Base-by-base conservation (phyloP, 2,888 invertebrate genomes). In the Orchesellides sinensis region DNA sequence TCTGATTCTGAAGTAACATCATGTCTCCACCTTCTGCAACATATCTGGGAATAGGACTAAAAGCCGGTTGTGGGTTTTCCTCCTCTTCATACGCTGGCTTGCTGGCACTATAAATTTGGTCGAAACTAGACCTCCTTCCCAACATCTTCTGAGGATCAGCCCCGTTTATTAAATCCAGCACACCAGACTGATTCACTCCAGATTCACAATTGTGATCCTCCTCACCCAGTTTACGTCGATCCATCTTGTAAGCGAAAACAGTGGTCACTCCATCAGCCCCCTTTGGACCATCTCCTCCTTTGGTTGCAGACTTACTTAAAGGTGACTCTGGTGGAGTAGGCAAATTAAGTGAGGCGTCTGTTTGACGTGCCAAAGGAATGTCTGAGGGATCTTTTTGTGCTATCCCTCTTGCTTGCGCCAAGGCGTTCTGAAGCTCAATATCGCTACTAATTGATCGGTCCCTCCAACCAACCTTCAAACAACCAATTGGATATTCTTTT, bases 171-270 rank as follows among this genome's bases (percentile, higher is more conserved):
- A n/a, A n/a, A n/a, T n/a, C n/a, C n/a, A n/a, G n/a, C n/a, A n/a
- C n/a, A n/a, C n/a, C n/a, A n/a, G n/a, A n/a, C n/a, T n/a, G n/a
- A n/a, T n/a, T n/a, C n/a, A n/a, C n/a, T n/a, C n/a, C n/a, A n/a
- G n/a, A n/a, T n/a, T n/a, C n/a, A n/a, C n/a, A n/a, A n/a, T n/a
- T 40, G 14, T 4, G 6, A 14, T 56, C n/a, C 27, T 40, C 49
- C 4, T 19, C 63, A 32, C 29, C 45, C 1, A n/a, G 14, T 21
- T 27, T 59, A n/a, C 14, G 21, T 25, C 78, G 47, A n/a, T 49
- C 49, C 10, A 69, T 49, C 21, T 78, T 78, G 69, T 78, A 78
- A 2, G 69, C 45, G 27, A 69, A 78, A 3, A 78, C 70, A 27
- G 78, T 78, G 49, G 78, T 78, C 17, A 78, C 78, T 3, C 69